A percentile compares a stretch with the other conserved stretches of the same genome.
Evolutionary conservation across 1,140 invertebrate species (phyloP).

Genomic region (Cyclina sinensis): DNA sequence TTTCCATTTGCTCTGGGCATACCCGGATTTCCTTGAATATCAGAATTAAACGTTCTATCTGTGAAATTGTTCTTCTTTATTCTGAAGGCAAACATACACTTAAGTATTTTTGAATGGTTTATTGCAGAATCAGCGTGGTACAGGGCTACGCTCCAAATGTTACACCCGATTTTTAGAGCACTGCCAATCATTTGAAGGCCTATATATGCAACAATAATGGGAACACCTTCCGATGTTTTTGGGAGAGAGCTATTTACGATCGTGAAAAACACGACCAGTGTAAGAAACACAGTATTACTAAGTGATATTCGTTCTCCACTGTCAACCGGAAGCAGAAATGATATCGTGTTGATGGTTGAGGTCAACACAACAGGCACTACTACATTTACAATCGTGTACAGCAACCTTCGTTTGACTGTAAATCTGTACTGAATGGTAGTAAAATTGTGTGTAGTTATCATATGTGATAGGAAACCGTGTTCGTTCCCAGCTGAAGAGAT

Average conservation of each 20-base stretch:
- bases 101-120: background rate
- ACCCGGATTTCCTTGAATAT: background rate
- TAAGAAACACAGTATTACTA: background rate
- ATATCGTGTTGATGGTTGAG: background rate
- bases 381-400: background rate
- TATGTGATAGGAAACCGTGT: background rate
- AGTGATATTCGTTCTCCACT: conserved; percentile 8
- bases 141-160: background rate
- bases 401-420: background rate
- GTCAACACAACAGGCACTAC: background rate
- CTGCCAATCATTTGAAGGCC: background rate
- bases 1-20: no score
- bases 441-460: background rate
- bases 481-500: background rate
- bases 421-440: background rate
- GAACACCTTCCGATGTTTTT: background rate
- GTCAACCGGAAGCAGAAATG: conserved; percentile 1
- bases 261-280: conserved; percentile 3
- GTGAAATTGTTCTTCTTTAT: background rate
- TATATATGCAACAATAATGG: background rate
- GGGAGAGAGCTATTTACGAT: background rate
- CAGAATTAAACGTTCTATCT: background rate
- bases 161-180: background rate
- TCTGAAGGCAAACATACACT: background rate
- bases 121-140: background rate